Percentiles rank a stretch among this genome's conserved stretches.
Evolutionary conservation across 2,888 invertebrate species (phyloP).

Genomic region (Marasmarcha lunaedactyla): DNA sequence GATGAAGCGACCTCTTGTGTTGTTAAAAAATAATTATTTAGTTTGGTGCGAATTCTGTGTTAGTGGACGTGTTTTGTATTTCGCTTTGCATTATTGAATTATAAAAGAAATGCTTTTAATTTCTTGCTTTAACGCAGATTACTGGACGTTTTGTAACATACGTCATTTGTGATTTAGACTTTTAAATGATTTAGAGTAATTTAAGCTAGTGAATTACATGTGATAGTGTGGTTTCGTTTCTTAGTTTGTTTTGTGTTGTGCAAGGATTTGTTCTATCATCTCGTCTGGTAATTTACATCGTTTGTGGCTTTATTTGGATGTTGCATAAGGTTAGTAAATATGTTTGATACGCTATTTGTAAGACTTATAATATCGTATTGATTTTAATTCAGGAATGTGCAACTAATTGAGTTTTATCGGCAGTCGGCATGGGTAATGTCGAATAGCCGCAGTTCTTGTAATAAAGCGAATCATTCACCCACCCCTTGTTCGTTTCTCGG

Average conservation of each 20-base stretch:
- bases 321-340: background rate
- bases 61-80: conserved; percentile 33
- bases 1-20: background rate
- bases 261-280: background rate
- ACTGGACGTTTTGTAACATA: conserved; percentile 49
- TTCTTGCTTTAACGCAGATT: conserved; percentile 33
- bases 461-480: conserved; percentile 11
- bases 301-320: background rate
- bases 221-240: conserved; percentile 44
- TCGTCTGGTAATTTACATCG: background rate
- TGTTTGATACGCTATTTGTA: background rate
- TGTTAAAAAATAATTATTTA: background rate
- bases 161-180: conserved; percentile 31
- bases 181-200: conserved; percentile 29
- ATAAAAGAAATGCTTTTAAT: conserved; percentile 47
- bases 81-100: conserved; percentile 29
- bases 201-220: no score
- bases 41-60: conserved; percentile 48
- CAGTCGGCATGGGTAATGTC: background rate
- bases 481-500: conserved; percentile 11
- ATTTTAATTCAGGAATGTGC: background rate
- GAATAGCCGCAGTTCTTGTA: background rate
- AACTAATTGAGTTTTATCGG: background rate
- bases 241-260: conserved; percentile 24
- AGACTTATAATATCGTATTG: background rate